Base-by-base conservation (phyloP, 2,888 invertebrate species). In the Athalia rosae region DNA sequence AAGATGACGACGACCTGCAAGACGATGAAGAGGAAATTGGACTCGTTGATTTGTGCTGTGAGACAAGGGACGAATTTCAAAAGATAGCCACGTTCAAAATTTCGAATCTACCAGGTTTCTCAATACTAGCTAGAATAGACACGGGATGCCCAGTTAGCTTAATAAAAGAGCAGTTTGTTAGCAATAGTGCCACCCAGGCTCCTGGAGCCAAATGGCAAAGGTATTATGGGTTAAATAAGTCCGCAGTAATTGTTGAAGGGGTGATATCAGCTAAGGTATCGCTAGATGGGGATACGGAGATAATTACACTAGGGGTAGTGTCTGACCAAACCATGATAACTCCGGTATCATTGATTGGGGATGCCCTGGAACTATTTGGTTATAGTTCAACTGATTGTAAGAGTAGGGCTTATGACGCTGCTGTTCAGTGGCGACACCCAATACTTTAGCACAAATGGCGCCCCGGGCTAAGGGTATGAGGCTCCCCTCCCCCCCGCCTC, bases 61-160 rank as follows among this genome's bases (percentile, higher is more conserved):
- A 66, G 43, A 4, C 41, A 3, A 56, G 15, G 8, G 79, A 79
- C 50, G 62, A 79, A 4, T 79, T 78, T 9, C 76, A 78, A 7
- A 61, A 50, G 41, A n/a, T 41, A 13, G 77, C 45, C 0, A 62
- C 62, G 0, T 77, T 78, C 47, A 47, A 78, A 7, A 77, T 79
- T 8, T 13, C 48, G 43, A 63, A 47, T 3, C 74, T 56, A 5
- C 58, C 28, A 5, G 71, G 28, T 7, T 79, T 79, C 45, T 77
- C 79, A 13, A 41, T 61, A 4, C 47, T 63, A 6, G 41, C 63
- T 47, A 77, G 79, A 45, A 78, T 78, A 59, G 79, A 78, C 58
- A 77, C 77, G 5, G 79, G 79, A 3, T 79, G 77, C 13, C 79
- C 76, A 7, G 48, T 79, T n/a, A 77, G 79, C 41, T 15, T 79